These are phyloP conservation scores for Anoplopoma fimbria DNA, from an alignment of 2,113 vertebrate genomes.

Conservation along the genomic window DNA sequence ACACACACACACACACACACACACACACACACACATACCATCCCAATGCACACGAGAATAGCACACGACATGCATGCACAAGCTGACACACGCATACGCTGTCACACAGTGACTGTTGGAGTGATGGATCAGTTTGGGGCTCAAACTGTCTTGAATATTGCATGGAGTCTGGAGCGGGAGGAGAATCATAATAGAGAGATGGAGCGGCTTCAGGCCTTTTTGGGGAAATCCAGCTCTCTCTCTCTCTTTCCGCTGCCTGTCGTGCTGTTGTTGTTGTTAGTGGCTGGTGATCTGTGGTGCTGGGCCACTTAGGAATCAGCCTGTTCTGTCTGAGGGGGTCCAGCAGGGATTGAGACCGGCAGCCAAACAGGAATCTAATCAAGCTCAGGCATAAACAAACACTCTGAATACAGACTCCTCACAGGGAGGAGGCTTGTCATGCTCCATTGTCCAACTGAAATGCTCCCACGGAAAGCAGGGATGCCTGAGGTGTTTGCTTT, in stretches of 20 bases:
- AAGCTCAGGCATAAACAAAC: conserved; percentile 73
- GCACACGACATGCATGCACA: conserved; percentile 13
- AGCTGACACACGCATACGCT: conserved; percentile 12
- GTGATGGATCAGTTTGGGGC: conserved; percentile 64
- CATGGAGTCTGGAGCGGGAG: conserved; percentile 59
- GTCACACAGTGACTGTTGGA: conserved; percentile 60
- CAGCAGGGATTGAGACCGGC: conserved; percentile 65
- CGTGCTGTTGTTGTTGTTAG: conserved; percentile 57
- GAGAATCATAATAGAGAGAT: conserved; percentile 62
- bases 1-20: conserved; percentile 47
- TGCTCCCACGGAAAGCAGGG: conserved; percentile 49
- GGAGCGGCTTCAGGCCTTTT: conserved; percentile 54
- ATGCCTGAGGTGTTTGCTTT: conserved; percentile 64
- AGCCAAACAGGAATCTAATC: conserved; percentile 77
- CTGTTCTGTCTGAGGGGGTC: conserved; percentile 68
- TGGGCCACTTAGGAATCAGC: conserved; percentile 67
- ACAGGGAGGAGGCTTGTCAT: conserved; percentile 64
- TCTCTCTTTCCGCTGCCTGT: conserved; percentile 28
- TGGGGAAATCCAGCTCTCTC: conserved; percentile 45
- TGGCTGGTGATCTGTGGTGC: conserved; percentile 68
- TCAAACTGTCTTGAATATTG: conserved; percentile 71
- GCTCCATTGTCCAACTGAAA: conserved; percentile 71
- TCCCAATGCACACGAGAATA: not conserved
- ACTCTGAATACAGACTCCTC: conserved; percentile 65
- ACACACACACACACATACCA: not conserved